These are phyloP conservation scores for Picathartes gymnocephalus DNA, from an alignment of 2,113 vertebrate species.

Conservation along the genomic window DNA sequence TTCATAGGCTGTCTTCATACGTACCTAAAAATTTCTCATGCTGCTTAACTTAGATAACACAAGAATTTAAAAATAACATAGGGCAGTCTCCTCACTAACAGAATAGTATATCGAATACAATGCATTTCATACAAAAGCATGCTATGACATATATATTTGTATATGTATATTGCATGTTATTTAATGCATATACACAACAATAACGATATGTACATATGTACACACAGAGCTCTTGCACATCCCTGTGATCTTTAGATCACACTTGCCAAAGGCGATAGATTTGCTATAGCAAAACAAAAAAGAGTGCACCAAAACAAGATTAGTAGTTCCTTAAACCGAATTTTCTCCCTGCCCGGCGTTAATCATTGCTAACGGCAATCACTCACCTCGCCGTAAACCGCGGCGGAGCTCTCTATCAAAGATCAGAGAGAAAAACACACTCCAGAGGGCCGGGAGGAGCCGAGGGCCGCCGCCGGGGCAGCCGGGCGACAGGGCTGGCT, in stretches of 20 bases:
- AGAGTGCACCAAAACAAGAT: not conserved
- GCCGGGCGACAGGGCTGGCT: rapidly evolving
- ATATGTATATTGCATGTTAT: not conserved
- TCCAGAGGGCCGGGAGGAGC: rapidly evolving
- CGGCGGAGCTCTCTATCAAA: rapidly evolving
- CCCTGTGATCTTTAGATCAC: not conserved
- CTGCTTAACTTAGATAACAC: not conserved
- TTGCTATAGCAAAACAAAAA: not conserved
- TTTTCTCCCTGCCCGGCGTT: not conserved
- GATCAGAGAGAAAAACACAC: rapidly evolving
- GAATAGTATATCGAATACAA: rapidly evolving
- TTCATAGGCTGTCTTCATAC: not conserved
- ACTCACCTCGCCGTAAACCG: not conserved
- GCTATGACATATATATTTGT: not conserved
- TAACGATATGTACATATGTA: too few relatives aligned
- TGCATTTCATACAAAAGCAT: not conserved
- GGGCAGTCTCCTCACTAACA: not conserved
- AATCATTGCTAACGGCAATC: not conserved
- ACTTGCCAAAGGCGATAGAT: not conserved
- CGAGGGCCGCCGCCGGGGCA: not conserved
- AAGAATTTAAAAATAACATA: not conserved
- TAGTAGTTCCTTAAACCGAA: not conserved
- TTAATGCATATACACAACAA: not conserved
- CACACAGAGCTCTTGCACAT: not conserved
- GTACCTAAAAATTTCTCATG: not conserved